Percentiles rank a stretch among this genome's conserved stretches.
These are phyloP conservation scores for Carassius carassius DNA, from an alignment of 2,113 vertebrate species.

Conservation along the genomic window DNA sequence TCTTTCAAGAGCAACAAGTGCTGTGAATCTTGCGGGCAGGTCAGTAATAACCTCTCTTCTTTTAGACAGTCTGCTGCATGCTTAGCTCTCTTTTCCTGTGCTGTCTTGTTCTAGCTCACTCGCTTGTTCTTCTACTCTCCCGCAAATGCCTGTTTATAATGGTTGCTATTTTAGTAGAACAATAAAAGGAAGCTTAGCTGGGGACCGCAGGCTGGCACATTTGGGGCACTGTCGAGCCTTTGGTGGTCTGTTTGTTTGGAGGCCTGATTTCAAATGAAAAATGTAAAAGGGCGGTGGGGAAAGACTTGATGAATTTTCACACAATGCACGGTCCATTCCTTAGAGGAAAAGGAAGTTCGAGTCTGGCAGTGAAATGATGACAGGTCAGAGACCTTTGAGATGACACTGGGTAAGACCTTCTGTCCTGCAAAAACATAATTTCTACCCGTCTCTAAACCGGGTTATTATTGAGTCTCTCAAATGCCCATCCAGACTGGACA, in stretches of 20 bases:
- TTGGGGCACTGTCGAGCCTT: slow-evolving; percentile 4
- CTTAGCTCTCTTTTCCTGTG: not conserved
- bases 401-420: slow-evolving; percentile 17
- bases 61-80: slow-evolving; percentile 2
- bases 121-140: not conserved
- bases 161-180: slow-evolving; percentile 58
- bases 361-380: slow-evolving; percentile 36
- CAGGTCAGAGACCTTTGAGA: slow-evolving; percentile 27
- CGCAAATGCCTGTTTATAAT: not conserved
- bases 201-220: slow-evolving; percentile 37
- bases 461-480: not conserved
- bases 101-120: not conserved
- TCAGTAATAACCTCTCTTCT: slow-evolving; percentile 22
- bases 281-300: not conserved
- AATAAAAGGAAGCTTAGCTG: slow-evolving; percentile 55
- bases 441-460: not conserved
- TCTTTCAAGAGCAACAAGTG: slow-evolving; percentile 15
- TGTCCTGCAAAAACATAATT: slow-evolving; percentile 37
- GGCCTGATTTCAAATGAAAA: not conserved
- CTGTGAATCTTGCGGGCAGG: slow-evolving; percentile 6
- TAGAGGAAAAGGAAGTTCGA: slow-evolving; percentile 43
- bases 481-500: not conserved
- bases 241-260: slow-evolving; percentile 7
- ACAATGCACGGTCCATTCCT: slow-evolving; percentile 44
- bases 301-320: slow-evolving; percentile 19